phyloP scores from a whole-genome alignment of 2,888 invertebrate genomes.

The Drosophila monieri region DNA sequence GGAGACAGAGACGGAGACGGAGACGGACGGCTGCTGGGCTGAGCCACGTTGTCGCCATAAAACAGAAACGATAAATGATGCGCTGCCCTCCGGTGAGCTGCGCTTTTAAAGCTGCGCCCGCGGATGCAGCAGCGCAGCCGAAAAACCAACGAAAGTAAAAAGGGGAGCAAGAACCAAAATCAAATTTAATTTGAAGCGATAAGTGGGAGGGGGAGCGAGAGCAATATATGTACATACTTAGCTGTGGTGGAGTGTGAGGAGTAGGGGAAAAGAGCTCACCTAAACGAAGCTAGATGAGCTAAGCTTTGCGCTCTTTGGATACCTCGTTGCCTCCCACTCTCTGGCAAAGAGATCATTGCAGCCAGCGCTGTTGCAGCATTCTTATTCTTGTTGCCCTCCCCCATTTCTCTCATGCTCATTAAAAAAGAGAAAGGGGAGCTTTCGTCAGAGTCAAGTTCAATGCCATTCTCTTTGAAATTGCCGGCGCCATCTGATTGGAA shows the following conservation, averaged over 20 bases:
- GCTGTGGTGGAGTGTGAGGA: not conserved
- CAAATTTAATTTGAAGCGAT: constrained; percentile 24
- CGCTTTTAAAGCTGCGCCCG: constrained; percentile 50
- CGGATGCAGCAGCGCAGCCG: constrained; percentile 6
- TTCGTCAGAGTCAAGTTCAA: constrained; percentile 42
- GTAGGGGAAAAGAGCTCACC: constrained; percentile 10
- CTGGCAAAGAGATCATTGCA: constrained; percentile 14
- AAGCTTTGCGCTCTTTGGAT: constrained; percentile 32
- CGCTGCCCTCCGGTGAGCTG: constrained; percentile 44
- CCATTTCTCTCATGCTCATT: not conserved
- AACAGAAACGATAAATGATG: constrained; percentile 55
- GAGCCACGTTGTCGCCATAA: constrained; percentile 28
- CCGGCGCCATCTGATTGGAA: no score
- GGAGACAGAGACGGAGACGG: constrained; percentile 1
- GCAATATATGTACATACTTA: constrained; percentile 7
- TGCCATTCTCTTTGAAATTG: constrained; percentile 12
- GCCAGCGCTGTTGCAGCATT: not conserved
- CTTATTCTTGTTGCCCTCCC: not conserved
- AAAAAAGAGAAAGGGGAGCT: constrained; percentile 8
- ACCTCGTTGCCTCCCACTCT: not conserved
- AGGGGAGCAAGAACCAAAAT: constrained; percentile 39
- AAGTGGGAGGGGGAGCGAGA: not conserved
- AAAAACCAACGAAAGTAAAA: constrained; percentile 11
- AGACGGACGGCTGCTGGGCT: constrained; percentile 3
- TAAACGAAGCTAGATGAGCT: constrained; percentile 1